Base-by-base conservation (phyloP, 2,797 vertebrate species). In the Eupleurogrammus muticus region DNA sequence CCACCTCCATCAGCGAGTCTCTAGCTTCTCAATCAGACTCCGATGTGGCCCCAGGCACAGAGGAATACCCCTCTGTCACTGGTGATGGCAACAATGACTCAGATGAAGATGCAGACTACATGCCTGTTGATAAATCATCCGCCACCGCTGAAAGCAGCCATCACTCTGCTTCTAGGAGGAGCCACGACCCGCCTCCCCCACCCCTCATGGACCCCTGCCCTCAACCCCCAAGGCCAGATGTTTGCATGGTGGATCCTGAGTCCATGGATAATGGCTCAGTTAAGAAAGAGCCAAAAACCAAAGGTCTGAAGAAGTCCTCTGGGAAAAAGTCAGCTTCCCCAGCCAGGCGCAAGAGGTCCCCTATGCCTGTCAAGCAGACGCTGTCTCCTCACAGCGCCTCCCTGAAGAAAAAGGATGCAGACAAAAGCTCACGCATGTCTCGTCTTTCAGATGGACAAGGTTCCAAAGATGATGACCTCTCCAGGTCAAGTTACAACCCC, bases 161-260 rank as follows among this genome's bases (percentile, higher is more conserved):
- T 60, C 94, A 94, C 32, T 93, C 95, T 21, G 61, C 90, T 65
- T 89, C 93, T 32, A 93, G 93, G 42, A 92, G 79, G 65, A 95
- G 90, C 75, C 94, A 94, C 0, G 98, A 99, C 83, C 97, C 97
- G 49, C 95, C 94, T 46, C 98, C 97, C 1, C 67, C 90, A 46
- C 95, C 96, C 20, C 89, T 95, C 82, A 90, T 95, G 87, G 98
- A 99, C 84, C 96, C 96, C 3, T 91, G 69, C 40, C 98, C 98
- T 12, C 87, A 94, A 9, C 95, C 96, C 19, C 97, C 97, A 49
- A 96, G 90, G 58, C 97, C 98, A 14, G 97, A 99, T 5, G 97
- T 97, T 73, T 99, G 98, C 92, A 99, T 99, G 98, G 97, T 97
- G 53, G 97, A 99, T 82, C 98, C 98, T 0, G 96, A 98, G 62